Evolutionary conservation across 2,113 vertebrate species (phyloP), one percentile per base, ranked within the genome.

Genomic region (Meriones unguiculatus): DNA sequence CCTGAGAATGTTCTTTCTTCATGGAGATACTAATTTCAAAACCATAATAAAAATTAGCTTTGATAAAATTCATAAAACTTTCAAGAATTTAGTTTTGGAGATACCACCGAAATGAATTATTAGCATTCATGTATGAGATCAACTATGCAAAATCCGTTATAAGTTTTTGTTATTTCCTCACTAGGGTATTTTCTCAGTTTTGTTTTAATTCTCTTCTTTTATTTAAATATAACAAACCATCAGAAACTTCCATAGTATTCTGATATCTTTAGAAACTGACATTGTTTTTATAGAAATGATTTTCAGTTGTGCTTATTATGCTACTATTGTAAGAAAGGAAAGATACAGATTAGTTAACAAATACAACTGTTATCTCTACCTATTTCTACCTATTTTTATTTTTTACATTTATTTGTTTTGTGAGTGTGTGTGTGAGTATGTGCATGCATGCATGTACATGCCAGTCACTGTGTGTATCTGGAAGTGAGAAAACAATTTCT

Each of bases 291-390:
- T n/a, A 35, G 38, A 2, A 7, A 12, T n/a, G 25, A 54, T 9
- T 70, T 92, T 75, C 90, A 75, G 50, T 69, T n/a, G 8, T 91
- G 90, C 18, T 70, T 14, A 81, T 94, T 95, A 87, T 84, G 8
- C 12, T 89, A 62, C 69, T 5, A 54, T 65, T 59, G 57, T 91
- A 93, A 78, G 52, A 70, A 91, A 94, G 93, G 12, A 24, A 80
- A 80, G 80, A 81, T 46, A 89, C 28, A 75, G 7, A 89, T 85
- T 4, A 82, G 41, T 91, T 92, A 94, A 85, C 4, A 67, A 65
- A 81, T 50, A 25, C 4, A 87, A 11, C 15, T 24, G 5, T 14
- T 87, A 46, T 91, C 88, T 93, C 70, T 38, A 38, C n/a, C 3
- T 52, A 28, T 52, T 35, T 80, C 46, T 46, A 46, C 5, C 46